Conservation (phyloP, 2,888 invertebrate genomes). For the Ceraclea dissimilis region DNA sequence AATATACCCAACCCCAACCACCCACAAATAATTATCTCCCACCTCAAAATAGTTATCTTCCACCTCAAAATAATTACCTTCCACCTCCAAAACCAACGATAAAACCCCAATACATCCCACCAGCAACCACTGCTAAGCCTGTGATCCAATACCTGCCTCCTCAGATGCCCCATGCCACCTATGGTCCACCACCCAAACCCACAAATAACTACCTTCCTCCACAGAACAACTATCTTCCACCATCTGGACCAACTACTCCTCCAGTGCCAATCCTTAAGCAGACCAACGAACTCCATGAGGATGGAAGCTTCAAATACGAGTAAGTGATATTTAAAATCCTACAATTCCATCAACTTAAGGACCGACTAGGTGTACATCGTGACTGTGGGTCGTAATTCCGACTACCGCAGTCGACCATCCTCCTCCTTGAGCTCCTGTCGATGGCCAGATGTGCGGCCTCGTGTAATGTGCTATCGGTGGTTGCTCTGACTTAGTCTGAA, state of each 20-base stretch:
- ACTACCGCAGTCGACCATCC: too few species aligned
- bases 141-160: constrained; percentile 16
- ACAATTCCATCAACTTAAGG: not conserved
- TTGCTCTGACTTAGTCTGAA: too few species aligned
- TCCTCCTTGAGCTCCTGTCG: too few species aligned
- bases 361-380: too few species aligned
- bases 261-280: constrained; percentile 42
- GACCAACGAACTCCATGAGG: constrained; percentile 38
- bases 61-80: constrained; percentile 28
- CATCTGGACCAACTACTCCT: constrained; percentile 30
- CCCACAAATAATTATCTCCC: constrained; percentile 30
- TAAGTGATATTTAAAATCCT: constrained; percentile 32
- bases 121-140: constrained; percentile 11
- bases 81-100: constrained; percentile 29
- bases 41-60: constrained; percentile 30
- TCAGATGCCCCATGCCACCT: constrained; percentile 6
- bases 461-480: too few species aligned
- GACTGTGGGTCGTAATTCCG: too few species aligned
- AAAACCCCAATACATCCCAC: constrained; percentile 19
- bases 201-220: constrained; percentile 27
- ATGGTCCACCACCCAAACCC: constrained; percentile 16
- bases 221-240: constrained; percentile 28
- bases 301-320: constrained; percentile 49
- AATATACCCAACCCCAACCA: constrained; percentile 29
- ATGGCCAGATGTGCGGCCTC: too few species aligned